A percentile compares a stretch with the other conserved stretches of the same genome.
Evolutionary conservation across 2,797 vertebrate species (phyloP).

Genomic region (Rhinophrynus dorsalis): DNA sequence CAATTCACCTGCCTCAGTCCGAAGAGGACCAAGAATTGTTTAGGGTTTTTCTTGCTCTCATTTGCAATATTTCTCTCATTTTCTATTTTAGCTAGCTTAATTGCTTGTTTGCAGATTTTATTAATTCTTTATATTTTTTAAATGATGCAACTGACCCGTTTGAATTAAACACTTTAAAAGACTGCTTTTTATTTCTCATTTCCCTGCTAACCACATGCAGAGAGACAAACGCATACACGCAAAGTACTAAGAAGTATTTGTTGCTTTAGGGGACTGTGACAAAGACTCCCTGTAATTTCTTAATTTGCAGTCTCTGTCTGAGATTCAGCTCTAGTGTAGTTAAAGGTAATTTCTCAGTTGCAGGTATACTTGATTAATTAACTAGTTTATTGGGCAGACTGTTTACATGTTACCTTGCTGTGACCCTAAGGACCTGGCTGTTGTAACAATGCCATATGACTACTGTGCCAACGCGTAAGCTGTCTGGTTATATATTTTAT

Average conservation of each 20-base stretch:
- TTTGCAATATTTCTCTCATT: too few relatives aligned
- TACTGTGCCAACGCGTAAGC: background rate
- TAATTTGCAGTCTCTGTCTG: background rate
- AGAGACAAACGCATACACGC: background rate
- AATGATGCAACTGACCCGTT: too few relatives aligned
- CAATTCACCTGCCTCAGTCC: too few relatives aligned
- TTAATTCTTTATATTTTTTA: too few relatives aligned
- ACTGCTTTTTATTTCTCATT: too few relatives aligned
- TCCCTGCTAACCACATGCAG: too few relatives aligned
- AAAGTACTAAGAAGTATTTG: background rate
- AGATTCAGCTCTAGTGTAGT: background rate
- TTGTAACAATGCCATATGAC: constrained; percentile 9
- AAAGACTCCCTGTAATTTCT: background rate
- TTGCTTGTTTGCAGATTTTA: too few relatives aligned
- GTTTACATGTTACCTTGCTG: constrained; percentile 21
- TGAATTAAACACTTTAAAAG: too few relatives aligned
- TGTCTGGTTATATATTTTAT: background rate
- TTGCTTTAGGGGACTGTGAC: background rate
- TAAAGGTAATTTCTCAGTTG: constrained; percentile 29
- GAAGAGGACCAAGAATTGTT: too few relatives aligned
- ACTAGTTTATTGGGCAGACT: constrained; percentile 19
- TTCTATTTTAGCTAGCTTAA: too few relatives aligned
- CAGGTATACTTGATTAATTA: constrained; percentile 25
- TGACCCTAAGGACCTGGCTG: constrained; percentile 5
- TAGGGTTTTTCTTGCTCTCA: too few relatives aligned